Evolutionary conservation across 2,797 vertebrate species (phyloP).

Genomic region (Paramormyrops hopkinsi): DNA sequence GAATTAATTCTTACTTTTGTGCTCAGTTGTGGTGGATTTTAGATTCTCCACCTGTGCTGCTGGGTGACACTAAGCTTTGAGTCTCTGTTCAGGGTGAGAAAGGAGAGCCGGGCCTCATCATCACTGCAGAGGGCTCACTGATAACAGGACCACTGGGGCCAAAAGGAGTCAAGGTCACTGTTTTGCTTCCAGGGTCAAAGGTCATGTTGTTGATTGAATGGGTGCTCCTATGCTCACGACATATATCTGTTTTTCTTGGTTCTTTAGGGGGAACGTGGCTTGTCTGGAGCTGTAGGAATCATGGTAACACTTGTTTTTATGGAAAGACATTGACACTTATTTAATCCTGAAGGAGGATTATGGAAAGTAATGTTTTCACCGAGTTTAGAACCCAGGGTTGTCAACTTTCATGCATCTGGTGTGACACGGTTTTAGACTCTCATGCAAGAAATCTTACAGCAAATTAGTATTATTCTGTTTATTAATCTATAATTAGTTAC

Average conservation of each 20-base stretch:
- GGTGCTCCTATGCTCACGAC: not conserved
- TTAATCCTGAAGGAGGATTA: not conserved
- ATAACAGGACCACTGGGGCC: constrained; percentile 55
- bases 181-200: not conserved
- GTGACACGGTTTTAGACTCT: not conserved
- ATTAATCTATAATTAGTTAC: not conserved
- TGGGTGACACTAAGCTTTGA: constrained; percentile 26
- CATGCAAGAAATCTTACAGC: not conserved
- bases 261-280: constrained; percentile 71
- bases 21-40: constrained; percentile 16
- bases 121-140: constrained; percentile 61
- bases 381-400: not conserved
- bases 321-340: not conserved
- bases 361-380: not conserved
- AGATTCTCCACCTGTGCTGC: constrained; percentile 28
- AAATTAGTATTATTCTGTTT: not conserved
- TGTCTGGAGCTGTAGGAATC: constrained; percentile 55
- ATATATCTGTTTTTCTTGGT: constrained; percentile 2
- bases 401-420: not conserved
- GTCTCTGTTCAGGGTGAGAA: constrained; percentile 75
- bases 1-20: constrained; percentile 32
- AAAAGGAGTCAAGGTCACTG: constrained; percentile 69
- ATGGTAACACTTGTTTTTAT: constrained; percentile 43
- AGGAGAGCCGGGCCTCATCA: constrained; percentile 71
- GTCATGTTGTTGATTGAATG: not conserved